phyloP scores from a whole-genome alignment of 2,113 vertebrate genomes.

The Aegypius monachus region DNA sequence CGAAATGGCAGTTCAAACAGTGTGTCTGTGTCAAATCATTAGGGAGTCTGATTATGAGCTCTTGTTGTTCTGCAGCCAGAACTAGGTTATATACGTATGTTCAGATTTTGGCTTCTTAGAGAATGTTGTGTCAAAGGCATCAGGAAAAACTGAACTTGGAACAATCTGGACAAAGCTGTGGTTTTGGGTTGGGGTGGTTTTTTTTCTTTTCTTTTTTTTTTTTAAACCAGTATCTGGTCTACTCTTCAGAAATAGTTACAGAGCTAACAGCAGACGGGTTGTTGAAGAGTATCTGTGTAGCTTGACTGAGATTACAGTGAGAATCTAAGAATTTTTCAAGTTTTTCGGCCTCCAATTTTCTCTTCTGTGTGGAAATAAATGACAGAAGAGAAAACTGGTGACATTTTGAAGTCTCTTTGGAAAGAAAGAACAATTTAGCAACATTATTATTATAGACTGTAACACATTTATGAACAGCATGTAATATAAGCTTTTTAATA shows the following conservation, averaged over 20 bases:
- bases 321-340: neutral
- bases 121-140: neutral
- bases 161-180: neutral
- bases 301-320: neutral
- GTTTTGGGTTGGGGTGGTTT: neutral
- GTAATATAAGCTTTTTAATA: constrained; percentile 1
- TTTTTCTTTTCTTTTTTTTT: neutral
- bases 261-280: neutral
- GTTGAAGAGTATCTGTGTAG: neutral
- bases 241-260: neutral
- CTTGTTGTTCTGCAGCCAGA: neutral
- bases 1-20: neutral
- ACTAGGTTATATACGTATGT: neutral
- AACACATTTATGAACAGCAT: neutral
- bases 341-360: neutral
- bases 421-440: neutral
- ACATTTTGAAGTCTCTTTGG: neutral
- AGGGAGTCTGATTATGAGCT: neutral
- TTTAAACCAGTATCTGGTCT: neutral
- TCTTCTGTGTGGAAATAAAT: neutral
- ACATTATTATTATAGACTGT: neutral
- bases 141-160: neutral
- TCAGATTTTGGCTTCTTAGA: neutral
- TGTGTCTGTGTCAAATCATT: neutral
- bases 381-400: neutral